These are phyloP conservation scores for Hyaena hyaena DNA, from an alignment of 2,113 vertebrate species.

Conservation along the genomic window DNA sequence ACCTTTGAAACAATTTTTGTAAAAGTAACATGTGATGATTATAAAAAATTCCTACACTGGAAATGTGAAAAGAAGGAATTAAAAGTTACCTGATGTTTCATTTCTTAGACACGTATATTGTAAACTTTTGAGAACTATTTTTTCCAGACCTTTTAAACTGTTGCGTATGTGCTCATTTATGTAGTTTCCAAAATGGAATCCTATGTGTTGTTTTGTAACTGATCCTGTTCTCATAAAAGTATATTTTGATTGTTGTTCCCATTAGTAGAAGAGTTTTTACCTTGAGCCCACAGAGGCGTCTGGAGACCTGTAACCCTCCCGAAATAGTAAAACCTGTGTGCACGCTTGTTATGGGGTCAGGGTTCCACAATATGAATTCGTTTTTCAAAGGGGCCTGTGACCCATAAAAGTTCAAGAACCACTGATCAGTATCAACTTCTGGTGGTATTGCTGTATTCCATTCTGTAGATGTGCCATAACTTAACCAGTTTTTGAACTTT, in stretches of 20 bases:
- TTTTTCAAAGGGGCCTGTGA: background rate
- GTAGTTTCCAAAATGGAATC: background rate
- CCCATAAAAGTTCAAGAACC: background rate
- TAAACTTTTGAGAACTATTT: background rate
- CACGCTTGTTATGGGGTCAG: background rate
- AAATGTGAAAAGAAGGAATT: background rate
- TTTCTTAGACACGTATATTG: background rate
- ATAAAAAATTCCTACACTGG: background rate
- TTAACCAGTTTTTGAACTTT: slow-evolving; percentile 35
- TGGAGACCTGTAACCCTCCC: background rate
- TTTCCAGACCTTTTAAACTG: background rate
- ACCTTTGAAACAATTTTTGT: background rate
- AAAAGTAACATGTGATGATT: background rate
- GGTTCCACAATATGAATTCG: background rate
- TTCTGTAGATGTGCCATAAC: background rate
- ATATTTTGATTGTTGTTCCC: background rate
- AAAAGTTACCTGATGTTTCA: background rate
- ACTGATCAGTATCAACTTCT: background rate
- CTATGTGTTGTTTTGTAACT: background rate
- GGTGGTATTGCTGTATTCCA: background rate
- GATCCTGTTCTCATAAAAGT: background rate
- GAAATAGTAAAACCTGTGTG: background rate
- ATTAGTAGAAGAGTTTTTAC: background rate
- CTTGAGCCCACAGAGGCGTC: background rate
- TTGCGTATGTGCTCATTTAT: background rate